Evolutionary conservation across 2,888 invertebrate genomes (phyloP), one percentile per base, ranked within the genome.

Genomic region (Brachynemurus nebulosus): DNA sequence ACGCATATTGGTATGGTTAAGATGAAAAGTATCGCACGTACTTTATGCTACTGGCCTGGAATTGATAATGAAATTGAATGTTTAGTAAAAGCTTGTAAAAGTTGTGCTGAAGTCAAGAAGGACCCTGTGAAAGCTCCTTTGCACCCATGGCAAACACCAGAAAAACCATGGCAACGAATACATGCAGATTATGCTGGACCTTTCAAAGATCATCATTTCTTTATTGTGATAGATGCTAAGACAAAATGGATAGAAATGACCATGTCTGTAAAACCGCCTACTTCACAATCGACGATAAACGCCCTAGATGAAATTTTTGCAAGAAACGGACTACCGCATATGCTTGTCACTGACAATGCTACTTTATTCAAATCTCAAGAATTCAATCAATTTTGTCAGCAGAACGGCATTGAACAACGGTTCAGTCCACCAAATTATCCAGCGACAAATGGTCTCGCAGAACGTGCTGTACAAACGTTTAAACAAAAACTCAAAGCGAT

Each of bases 111-210:
- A 34, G 12, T 12, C 5, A 14, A 11, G 14, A 11, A 34, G 6
- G n/a, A 7, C 6, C 34, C 34, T 11, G 6, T 6, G 7, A 34
- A 34, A 34, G n/a, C 19, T n/a, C 37, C 11, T 17, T 14, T 8
- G n/a, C 37, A 37, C n/a, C 37, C 5, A 4, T 37, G 37, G 37
- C 8, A 37, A 37, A n/a, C 7, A 8, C 37, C 37, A 37, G 8
- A 35, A 37, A 5, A 18, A 6, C 16, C 37, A 37, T 37, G 37
- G 37, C 7, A 18, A 16, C 37, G 7, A n/a, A 16, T 37, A 5
- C 37, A 37, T 6, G 12, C 18, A 5, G 37, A 37, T 18, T 37
- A 37, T 12, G 37, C 37, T 17, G 37, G 37, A 16, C 37, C 19
- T 16, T 37, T 16, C 18, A 6, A 16, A 8, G 16, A 5, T 18